A percentile compares a stretch with the other conserved stretches of the same genome.
These are phyloP conservation scores for Cacatua alba DNA, from an alignment of 2,113 vertebrate genomes.

Conservation along the genomic window DNA sequence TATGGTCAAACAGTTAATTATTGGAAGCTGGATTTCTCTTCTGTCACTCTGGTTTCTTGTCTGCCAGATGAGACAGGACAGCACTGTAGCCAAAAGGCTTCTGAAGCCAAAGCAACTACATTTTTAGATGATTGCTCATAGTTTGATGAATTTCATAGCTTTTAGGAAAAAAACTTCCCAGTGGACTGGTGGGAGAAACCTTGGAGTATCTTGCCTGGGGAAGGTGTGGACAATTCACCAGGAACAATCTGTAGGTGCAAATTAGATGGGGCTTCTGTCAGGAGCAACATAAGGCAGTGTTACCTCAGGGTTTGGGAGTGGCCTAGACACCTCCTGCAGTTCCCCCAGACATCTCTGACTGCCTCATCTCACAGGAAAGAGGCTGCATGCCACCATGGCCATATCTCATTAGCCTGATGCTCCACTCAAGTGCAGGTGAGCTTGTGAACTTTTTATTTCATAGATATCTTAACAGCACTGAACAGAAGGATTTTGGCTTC, in stretches of 20 bases:
- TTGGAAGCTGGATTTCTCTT: neutral
- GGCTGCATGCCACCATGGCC: neutral
- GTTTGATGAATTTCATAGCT: neutral
- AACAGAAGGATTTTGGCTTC: neutral
- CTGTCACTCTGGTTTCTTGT: neutral
- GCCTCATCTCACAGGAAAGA: neutral
- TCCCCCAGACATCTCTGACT: neutral
- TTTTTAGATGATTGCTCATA: neutral
- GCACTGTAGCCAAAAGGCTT: neutral
- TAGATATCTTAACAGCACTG: neutral
- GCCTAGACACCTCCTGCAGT: neutral
- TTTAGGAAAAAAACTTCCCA: neutral
- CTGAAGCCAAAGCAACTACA: neutral
- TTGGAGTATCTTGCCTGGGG: neutral
- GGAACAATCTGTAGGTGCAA: neutral
- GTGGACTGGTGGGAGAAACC: fast-evolving
- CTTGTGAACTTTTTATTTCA: neutral
- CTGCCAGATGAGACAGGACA: neutral
- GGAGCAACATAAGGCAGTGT: neutral
- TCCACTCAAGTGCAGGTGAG: neutral
- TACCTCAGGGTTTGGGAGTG: neutral
- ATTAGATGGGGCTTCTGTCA: neutral
- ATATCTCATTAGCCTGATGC: neutral
- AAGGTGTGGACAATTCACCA: neutral
- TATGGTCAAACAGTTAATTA: neutral